phyloP scores from a whole-genome alignment of 1,140 invertebrate genomes.

The Drosophila arizonae region DNA sequence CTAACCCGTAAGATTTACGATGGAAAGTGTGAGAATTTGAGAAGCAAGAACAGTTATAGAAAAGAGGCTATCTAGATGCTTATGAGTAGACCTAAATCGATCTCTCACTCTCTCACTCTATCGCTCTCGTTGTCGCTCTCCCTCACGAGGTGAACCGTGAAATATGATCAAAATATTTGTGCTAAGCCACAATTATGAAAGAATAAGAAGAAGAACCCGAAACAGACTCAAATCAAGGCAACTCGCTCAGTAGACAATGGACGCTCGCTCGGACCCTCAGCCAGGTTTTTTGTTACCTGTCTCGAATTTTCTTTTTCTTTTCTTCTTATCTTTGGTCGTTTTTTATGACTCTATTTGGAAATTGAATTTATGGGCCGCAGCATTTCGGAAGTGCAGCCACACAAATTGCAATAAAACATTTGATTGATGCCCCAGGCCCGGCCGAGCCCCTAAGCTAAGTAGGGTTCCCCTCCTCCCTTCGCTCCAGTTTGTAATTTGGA shows the following conservation, averaged over 20 bases:
- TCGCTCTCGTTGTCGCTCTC: neutral
- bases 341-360: constrained; percentile 76
- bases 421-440: constrained; percentile 36
- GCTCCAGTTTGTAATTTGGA: neutral
- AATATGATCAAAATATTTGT: constrained; percentile 80
- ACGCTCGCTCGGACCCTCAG: constrained; percentile 41
- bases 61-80: constrained; percentile 16
- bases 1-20: constrained; percentile 71
- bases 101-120: constrained; percentile 4
- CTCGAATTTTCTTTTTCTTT: constrained; percentile 9
- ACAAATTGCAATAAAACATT: constrained; percentile 59
- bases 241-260: constrained; percentile 49
- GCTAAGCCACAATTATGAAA: constrained; percentile 68
- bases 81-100: constrained; percentile 12
- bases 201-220: constrained; percentile 8
- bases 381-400: constrained; percentile 66
- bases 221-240: constrained; percentile 27
- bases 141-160: constrained; percentile 56
- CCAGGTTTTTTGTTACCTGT: constrained; percentile 70
- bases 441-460: neutral
- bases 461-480: neutral
- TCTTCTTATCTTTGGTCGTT: constrained; percentile 18
- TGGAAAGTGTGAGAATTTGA: constrained; percentile 78
- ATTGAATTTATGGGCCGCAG: constrained; percentile 60
- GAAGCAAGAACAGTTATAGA: constrained; percentile 58